Conservation (phyloP, 2,797 vertebrate species). For the Myotis myotis region DNA sequence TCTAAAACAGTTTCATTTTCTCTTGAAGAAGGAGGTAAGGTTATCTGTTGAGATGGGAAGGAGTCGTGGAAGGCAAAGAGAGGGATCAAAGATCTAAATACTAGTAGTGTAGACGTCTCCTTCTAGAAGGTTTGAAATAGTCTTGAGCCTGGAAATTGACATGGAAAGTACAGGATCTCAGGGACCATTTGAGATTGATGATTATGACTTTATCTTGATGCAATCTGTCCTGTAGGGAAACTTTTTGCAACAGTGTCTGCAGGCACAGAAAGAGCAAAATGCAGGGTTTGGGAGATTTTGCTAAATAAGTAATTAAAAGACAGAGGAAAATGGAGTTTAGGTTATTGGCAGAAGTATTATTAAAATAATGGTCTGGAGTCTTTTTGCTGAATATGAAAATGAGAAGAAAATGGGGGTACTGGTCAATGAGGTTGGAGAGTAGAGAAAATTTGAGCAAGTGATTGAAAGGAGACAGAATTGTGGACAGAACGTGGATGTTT, state of each 20-base stretch:
- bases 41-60: neutral
- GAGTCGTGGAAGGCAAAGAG: neutral
- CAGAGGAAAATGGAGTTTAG: neutral
- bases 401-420: neutral
- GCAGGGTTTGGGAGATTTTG: neutral
- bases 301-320: conserved; percentile 10
- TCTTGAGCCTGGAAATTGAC: neutral
- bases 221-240: neutral
- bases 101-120: neutral
- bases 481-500: neutral
- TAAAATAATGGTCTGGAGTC: neutral
- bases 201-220: neutral
- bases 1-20: conserved; percentile 12
- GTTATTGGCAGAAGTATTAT: conserved; percentile 13
- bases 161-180: neutral
- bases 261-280: conserved; percentile 35
- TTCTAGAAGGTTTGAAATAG: neutral
- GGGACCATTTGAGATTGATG: neutral
- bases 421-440: neutral
- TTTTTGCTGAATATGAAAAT: neutral
- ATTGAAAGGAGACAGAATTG: neutral
- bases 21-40: conserved; percentile 18
- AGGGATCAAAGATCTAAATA: neutral
- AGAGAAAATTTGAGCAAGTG: neutral
- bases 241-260: neutral